These are phyloP conservation scores for Branchinecta sandiegonensis DNA, from an alignment of 2,888 invertebrate genomes.

Conservation along the genomic window DNA sequence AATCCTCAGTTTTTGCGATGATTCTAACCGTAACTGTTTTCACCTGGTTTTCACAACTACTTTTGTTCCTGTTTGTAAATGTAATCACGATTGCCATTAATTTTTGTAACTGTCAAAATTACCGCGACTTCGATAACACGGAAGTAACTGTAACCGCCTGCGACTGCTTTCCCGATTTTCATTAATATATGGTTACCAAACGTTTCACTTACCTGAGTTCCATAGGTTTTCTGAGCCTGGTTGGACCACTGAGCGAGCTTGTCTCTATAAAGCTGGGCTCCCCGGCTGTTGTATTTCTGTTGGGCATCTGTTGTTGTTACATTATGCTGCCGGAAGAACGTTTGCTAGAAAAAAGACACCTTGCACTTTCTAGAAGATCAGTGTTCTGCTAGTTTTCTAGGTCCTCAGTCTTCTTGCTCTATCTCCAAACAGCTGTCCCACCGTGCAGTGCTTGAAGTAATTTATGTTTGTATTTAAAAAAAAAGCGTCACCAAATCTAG, in stretches of 20 bases:
- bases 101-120: too few relatives aligned
- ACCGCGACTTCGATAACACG: background rate
- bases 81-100: too few relatives aligned
- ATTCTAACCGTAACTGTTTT: too few relatives aligned
- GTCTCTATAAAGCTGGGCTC: conserved; percentile 82
- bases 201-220: conserved; percentile 54
- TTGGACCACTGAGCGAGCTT: conserved; percentile 66
- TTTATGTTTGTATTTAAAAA: too few relatives aligned
- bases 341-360: conserved; percentile 45
- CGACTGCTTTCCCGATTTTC: background rate
- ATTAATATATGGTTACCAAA: background rate
- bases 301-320: conserved; percentile 80
- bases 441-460: too few relatives aligned
- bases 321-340: conserved; percentile 88
- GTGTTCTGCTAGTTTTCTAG: too few relatives aligned
- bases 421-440: too few relatives aligned
- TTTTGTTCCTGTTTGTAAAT: too few relatives aligned
- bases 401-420: too few relatives aligned
- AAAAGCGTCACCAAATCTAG: too few relatives aligned
- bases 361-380: background rate
- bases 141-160: background rate
- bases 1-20: too few relatives aligned
- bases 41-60: too few relatives aligned
- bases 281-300: conserved; percentile 91
- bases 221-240: conserved; percentile 74